These are phyloP conservation scores for Spodoptera frugiperda DNA, from an alignment of 1,140 invertebrate species.

Conservation along the genomic window DNA sequence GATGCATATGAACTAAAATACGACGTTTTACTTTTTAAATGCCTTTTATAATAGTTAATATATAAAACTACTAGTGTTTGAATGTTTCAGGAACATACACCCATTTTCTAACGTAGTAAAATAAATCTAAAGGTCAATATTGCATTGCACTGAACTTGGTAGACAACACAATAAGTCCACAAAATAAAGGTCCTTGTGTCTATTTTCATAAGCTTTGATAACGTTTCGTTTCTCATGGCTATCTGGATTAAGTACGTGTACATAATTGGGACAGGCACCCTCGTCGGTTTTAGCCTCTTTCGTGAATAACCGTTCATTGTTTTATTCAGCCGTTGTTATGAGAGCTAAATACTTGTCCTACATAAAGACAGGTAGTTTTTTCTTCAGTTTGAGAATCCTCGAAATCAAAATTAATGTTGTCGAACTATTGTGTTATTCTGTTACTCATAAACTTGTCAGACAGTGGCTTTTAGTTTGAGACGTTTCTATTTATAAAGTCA, in stretches of 20 bases:
- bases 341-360: slow-evolving; percentile 40
- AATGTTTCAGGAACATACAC: too few species aligned
- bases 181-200: too few species aligned
- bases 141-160: too few species aligned
- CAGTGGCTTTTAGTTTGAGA: too few species aligned
- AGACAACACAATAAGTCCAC: too few species aligned
- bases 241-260: slow-evolving; percentile 20
- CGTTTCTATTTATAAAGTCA: background rate
- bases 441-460: background rate
- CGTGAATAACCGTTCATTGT: slow-evolving; percentile 38
- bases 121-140: too few species aligned
- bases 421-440: background rate
- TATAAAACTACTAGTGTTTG: too few species aligned
- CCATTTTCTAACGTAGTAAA: too few species aligned
- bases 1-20: too few species aligned
- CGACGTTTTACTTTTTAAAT: too few species aligned
- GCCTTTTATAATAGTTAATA: too few species aligned
- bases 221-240: slow-evolving; percentile 1
- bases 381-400: background rate
- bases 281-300: slow-evolving; percentile 23
- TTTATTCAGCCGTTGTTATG: slow-evolving; percentile 34
- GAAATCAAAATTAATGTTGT: background rate
- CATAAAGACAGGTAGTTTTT: slow-evolving; percentile 11
- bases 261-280: slow-evolving; percentile 25
- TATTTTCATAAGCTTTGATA: background rate